These are phyloP conservation scores for Eupleurogrammus muticus DNA, from an alignment of 2,797 vertebrate species.

Conservation along the genomic window DNA sequence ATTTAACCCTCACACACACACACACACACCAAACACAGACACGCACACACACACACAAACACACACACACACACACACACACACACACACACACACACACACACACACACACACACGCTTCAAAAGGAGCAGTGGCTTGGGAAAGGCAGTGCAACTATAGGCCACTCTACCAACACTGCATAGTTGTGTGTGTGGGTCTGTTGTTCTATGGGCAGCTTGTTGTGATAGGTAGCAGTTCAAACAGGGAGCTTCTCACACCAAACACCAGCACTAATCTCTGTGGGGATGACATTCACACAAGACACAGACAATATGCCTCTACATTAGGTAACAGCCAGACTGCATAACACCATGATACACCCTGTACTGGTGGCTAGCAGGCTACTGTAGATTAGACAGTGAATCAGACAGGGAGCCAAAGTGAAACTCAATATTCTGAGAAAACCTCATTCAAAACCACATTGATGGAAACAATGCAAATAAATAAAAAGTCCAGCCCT, in stretches of 20 bases:
- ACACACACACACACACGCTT: conserved; percentile 46
- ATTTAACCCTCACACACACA: conserved; percentile 73
- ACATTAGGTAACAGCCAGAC: conserved; percentile 54
- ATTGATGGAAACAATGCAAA: neutral
- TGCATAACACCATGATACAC: conserved; percentile 15
- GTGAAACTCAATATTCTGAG: neutral
- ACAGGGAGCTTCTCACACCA: conserved; percentile 78
- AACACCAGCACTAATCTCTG: conserved; percentile 75
- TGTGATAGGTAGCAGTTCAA: conserved; percentile 81
- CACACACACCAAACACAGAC: conserved; percentile 51
- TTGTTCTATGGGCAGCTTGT: conserved; percentile 79
- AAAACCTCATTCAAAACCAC: neutral
- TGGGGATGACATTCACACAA: conserved; percentile 77
- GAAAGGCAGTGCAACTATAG: conserved; percentile 83
- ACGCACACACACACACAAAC: conserved; percentile 42
- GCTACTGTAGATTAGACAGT: neutral
- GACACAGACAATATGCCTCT: conserved; percentile 53
- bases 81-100: conserved; percentile 51
- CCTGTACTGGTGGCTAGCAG: neutral
- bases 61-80: conserved; percentile 53
- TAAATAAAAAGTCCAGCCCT: neutral
- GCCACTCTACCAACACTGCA: conserved; percentile 83
- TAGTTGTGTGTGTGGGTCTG: conserved; percentile 82
- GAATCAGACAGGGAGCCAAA: neutral
- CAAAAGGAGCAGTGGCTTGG: conserved; percentile 83